Conservation (phyloP, 2,797 vertebrate genomes). For the Xerus rutilus region DNA sequence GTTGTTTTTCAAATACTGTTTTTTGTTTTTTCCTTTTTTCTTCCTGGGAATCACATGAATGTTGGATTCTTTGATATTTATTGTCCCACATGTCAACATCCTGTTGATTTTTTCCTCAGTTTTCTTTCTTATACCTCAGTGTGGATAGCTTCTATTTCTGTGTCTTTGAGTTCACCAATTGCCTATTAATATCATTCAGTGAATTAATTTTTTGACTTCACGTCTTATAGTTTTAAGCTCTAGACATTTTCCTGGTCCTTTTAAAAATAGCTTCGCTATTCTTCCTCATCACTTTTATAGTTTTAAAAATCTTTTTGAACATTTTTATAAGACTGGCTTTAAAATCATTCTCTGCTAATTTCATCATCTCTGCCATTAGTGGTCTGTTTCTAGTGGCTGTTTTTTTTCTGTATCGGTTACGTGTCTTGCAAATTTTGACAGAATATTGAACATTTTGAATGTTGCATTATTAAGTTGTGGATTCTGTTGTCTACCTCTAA, state of each 20-base stretch:
- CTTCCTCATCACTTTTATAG: neutral
- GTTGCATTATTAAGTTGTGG: neutral
- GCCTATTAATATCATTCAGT: neutral
- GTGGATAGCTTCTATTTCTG: neutral
- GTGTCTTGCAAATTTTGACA: neutral
- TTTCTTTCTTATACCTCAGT: neutral
- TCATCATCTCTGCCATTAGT: neutral
- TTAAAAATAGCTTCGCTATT: neutral
- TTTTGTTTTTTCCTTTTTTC: neutral
- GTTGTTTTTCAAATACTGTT: neutral
- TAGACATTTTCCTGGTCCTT: neutral
- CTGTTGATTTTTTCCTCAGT: neutral
- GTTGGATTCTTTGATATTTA: neutral
- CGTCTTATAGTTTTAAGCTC: neutral
- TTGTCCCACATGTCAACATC: neutral
- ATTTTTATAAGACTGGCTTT: neutral
- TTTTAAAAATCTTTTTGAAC: neutral
- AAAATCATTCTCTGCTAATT: neutral
- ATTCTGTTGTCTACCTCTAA: neutral
- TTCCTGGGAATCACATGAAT: neutral
- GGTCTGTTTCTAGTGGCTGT: neutral
- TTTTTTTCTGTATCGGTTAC: neutral
- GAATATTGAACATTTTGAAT: neutral
- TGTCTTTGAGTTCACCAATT: neutral
- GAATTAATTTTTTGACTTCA: neutral